Evolutionary conservation across 1,140 invertebrate species (phyloP).

Genomic region (Temnothorax nylanderi): DNA sequence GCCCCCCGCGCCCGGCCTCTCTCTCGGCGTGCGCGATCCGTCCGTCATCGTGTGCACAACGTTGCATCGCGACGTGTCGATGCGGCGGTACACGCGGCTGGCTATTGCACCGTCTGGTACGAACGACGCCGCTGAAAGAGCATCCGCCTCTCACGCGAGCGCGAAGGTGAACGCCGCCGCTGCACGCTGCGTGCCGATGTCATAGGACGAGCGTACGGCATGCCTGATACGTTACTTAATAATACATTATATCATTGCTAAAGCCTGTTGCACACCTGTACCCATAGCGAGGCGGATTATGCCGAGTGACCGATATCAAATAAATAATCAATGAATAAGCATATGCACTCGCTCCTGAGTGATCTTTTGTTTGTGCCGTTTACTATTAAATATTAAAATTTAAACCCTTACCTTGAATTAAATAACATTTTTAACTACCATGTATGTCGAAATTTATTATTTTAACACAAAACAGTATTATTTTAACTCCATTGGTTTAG

Average conservation of each 20-base stretch:
- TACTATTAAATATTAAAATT: too few species aligned
- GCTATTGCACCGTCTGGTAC: constrained; percentile 60
- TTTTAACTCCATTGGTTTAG: too few species aligned
- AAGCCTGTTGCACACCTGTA: background rate
- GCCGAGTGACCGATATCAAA: background rate
- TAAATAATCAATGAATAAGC: constrained; percentile 1
- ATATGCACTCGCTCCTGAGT: background rate
- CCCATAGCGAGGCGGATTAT: background rate
- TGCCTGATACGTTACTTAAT: constrained; percentile 34
- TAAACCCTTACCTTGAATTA: too few species aligned
- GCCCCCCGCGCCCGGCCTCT: background rate
- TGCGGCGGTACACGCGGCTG: constrained; percentile 34
- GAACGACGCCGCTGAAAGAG: constrained; percentile 43
- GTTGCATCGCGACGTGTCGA: constrained; percentile 14
- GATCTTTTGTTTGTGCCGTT: background rate
- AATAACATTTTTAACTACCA: too few species aligned
- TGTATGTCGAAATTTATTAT: too few species aligned
- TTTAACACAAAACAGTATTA: too few species aligned
- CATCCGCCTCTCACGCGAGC: constrained; percentile 56
- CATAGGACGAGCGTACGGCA: constrained; percentile 24
- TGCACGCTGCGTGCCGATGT: constrained; percentile 28
- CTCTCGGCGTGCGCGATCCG: background rate
- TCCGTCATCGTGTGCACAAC: constrained; percentile 14
- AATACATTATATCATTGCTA: constrained; percentile 48
- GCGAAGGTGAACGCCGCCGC: constrained; percentile 53